Conservation (phyloP, 2,113 vertebrate species). For the Xiphorhynchus elegans region DNA sequence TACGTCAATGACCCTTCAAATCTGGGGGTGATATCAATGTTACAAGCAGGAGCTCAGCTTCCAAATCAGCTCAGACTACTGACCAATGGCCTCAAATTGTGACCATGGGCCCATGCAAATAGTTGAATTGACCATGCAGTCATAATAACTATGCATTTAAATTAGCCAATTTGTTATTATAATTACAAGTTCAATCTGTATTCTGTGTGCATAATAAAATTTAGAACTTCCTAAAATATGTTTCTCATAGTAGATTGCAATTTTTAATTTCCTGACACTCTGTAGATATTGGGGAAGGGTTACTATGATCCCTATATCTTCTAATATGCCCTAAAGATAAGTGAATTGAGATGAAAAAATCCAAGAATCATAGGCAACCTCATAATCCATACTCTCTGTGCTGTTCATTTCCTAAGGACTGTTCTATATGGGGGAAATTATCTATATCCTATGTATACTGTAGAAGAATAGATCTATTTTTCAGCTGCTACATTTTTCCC, state of each 20-base stretch:
- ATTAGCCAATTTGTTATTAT: neutral
- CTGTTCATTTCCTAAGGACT: conserved; percentile 18
- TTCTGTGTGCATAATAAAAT: neutral
- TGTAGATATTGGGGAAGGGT: neutral
- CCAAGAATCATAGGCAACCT: conserved; percentile 13
- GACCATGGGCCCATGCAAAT: neutral
- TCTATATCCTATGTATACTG: neutral
- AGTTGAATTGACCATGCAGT: neutral
- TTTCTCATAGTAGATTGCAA: neutral
- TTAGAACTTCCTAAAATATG: neutral
- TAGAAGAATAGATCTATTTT: neutral
- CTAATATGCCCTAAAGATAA: conserved; percentile 39
- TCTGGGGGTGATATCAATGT: neutral
- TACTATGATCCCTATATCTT: neutral
- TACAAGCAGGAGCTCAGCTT: neutral
- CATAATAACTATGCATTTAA: neutral
- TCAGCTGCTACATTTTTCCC: neutral
- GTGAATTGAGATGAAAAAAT: conserved; percentile 40
- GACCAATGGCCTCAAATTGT: neutral
- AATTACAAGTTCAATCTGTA: conserved; percentile 5
- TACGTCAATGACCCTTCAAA: neutral
- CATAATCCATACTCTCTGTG: conserved; percentile 12
- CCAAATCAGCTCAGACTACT: neutral
- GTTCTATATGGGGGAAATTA: neutral
- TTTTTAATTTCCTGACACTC: conserved; percentile 5